Conservation (phyloP, 2,797 vertebrate species). For the Spea hammondii region DNA sequence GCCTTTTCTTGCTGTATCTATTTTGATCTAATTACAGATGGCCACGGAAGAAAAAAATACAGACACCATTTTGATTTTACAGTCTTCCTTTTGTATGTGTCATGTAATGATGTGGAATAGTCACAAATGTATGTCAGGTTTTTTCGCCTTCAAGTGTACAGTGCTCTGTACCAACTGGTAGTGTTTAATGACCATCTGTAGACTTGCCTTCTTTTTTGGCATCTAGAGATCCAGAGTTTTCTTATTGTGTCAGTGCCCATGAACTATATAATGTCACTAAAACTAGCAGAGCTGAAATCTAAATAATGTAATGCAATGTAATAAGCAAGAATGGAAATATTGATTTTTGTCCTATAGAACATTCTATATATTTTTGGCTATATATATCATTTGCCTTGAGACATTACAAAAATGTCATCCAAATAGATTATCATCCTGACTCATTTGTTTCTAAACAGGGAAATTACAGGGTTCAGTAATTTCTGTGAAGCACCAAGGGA, state of each 20-base stretch:
- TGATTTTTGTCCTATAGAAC: too few relatives aligned
- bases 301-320: too few relatives aligned
- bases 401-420: too few relatives aligned
- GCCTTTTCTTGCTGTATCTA: slow-evolving; percentile 26
- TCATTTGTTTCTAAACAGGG: too few relatives aligned
- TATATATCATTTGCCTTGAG: too few relatives aligned
- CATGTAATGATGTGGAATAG: slow-evolving; percentile 42
- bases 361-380: too few relatives aligned
- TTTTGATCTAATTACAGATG: slow-evolving; percentile 48
- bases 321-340: too few relatives aligned
- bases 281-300: slow-evolving; percentile 3
- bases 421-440: too few relatives aligned
- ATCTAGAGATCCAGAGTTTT: slow-evolving; percentile 34
- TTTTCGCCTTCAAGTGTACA: slow-evolving; percentile 47
- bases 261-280: slow-evolving; percentile 9
- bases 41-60: slow-evolving; percentile 34
- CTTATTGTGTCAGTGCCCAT: slow-evolving; percentile 41
- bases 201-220: slow-evolving; percentile 41
- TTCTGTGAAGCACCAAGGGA: too few relatives aligned
- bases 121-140: slow-evolving; percentile 47
- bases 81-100: slow-evolving; percentile 44
- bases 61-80: slow-evolving; percentile 36
- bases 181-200: slow-evolving; percentile 52
- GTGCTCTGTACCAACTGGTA: slow-evolving; percentile 50
- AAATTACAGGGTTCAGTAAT: too few relatives aligned